Evolutionary conservation across 2,888 invertebrate genomes (phyloP), one percentile per base, ranked within the genome.

Genomic region (Lycaena phlaeas): DNA sequence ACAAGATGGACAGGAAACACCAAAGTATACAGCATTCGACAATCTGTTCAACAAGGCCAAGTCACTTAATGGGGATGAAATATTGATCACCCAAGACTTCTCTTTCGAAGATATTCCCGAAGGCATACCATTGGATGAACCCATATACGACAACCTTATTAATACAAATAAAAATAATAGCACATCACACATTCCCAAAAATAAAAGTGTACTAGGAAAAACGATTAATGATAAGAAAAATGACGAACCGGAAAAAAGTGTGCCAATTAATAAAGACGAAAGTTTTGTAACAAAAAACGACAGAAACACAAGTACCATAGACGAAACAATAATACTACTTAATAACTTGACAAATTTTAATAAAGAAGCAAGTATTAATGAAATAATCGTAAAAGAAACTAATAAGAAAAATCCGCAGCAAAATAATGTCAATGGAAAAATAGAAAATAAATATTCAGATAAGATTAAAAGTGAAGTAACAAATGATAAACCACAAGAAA

Each of bases 101-200:
- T 61, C 68, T 0, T 75, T 71, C 37, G 78, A 81, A 44, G 79
- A 81, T 30, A 69, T 81, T 12, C 77, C 79, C 3, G 79, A 77
- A 39, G 76, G 77, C 0, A 68, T 77, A 31, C 79, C 79, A 0
- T 55, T 82, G 1, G 81, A 82, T 38, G 77, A 79, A 30, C 79
- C 79, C 0, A 44, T 78, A 2, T 78, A 70, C 40, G 78, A 81
- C 2, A 74, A 76, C 44, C 54, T 77, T 2, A 68, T 59, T 1
- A 49, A 56, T 45, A 41, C 28, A 31, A 45, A 46, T 18, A 22
- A 2, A 22, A 22, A 5, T 9, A 5, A 22, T 7, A 22, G 7
- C 6, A 22, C 18, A 18, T 5, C 2, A 7, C 7, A 22, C 5
- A 4, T 2, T 22, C 2, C 2, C 22, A 9, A 38, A 12, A 10